Percentiles rank a stretch among this genome's conserved stretches.
These are phyloP conservation scores for Gulo gulo DNA, from an alignment of 2,113 vertebrate species.

Conservation along the genomic window DNA sequence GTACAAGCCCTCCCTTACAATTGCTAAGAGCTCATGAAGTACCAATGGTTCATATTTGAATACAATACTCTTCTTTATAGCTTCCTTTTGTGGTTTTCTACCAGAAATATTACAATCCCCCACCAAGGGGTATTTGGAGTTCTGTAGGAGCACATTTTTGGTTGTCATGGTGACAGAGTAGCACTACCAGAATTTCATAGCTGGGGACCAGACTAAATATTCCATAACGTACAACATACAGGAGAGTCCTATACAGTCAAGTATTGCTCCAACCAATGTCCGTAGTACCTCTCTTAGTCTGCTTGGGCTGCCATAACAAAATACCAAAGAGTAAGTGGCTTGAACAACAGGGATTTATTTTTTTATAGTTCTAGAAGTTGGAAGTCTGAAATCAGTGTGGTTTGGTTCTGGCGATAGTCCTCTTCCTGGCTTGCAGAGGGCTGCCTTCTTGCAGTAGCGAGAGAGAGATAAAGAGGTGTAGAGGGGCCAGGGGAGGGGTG, in stretches of 20 bases:
- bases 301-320: background rate
- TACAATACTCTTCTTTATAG: background rate
- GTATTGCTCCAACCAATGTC: background rate
- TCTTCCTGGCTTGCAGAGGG: background rate
- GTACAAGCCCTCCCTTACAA: background rate
- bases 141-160: background rate
- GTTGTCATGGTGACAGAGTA: background rate
- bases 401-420: background rate
- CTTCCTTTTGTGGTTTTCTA: slow-evolving; percentile 7
- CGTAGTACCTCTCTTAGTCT: background rate
- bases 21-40: background rate
- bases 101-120: background rate
- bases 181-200: background rate
- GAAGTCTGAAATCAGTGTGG: background rate
- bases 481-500: background rate
- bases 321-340: background rate
- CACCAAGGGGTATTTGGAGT: background rate
- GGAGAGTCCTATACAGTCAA: background rate
- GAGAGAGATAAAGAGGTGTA: too few relatives aligned
- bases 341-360: background rate
- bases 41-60: background rate
- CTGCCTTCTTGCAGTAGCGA: background rate
- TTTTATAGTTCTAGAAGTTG: background rate
- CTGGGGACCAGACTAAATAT: background rate
- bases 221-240: background rate